phyloP scores from a whole-genome alignment of 2,888 invertebrate genomes.

The Hemistola chrysoprasaria region DNA sequence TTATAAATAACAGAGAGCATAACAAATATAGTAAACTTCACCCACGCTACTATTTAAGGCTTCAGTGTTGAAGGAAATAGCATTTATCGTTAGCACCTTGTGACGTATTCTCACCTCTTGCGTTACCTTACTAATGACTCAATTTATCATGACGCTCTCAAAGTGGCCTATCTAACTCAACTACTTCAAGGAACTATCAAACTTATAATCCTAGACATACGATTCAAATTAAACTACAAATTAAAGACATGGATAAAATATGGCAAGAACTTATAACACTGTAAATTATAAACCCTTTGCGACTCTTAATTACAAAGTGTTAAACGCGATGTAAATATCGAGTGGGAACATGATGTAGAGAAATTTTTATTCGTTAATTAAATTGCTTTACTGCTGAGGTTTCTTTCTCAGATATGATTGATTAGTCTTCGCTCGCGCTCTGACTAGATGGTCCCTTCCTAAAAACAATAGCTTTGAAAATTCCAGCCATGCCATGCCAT shows the following conservation, averaged over 20 bases:
- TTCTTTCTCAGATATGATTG: too few species aligned
- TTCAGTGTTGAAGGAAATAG: constrained; percentile 56
- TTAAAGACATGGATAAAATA: constrained; percentile 29
- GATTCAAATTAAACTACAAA: constrained; percentile 1
- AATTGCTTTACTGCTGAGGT: constrained; percentile 20
- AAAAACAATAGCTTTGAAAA: too few species aligned
- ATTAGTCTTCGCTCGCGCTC: too few species aligned
- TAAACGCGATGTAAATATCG: constrained; percentile 50
- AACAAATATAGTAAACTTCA: too few species aligned
- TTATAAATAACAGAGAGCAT: too few species aligned
- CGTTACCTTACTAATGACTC: constrained; percentile 66
- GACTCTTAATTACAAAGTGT: constrained; percentile 56
- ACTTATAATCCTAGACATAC: constrained; percentile 1
- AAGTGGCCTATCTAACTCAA: constrained; percentile 19
- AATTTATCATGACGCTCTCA: constrained; percentile 48
- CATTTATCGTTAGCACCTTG: constrained; percentile 65
- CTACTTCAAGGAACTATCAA: constrained; percentile 10
- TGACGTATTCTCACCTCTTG: constrained; percentile 63
- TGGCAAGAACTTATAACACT: constrained; percentile 50
- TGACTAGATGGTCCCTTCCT: too few species aligned
- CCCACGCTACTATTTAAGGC: constrained; percentile 55
- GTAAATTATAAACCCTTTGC: constrained; percentile 53
- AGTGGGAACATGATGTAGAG: constrained; percentile 46
- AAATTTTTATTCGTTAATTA: constrained; percentile 10
- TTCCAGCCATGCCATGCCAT: too few species aligned